Evolutionary conservation across 2,888 invertebrate species (phyloP).

Genomic region (Cheilosia soror): DNA sequence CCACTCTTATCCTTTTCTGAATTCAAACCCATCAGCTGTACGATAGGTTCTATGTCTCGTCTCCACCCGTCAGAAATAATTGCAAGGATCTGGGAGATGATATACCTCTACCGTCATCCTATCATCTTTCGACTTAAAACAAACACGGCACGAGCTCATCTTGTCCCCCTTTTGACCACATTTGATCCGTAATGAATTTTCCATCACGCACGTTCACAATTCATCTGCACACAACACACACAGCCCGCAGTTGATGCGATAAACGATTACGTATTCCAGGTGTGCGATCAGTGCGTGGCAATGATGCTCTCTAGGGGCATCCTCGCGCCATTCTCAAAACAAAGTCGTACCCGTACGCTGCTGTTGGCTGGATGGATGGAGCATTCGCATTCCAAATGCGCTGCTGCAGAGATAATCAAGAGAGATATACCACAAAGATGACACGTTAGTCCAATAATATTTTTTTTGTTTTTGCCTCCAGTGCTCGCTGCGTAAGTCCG

Average conservation of each 20-base stretch:
- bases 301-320: conserved; percentile 74
- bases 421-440: conserved; percentile 74
- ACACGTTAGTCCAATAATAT: conserved; percentile 73
- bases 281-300: conserved; percentile 73
- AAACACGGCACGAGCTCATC: conserved; percentile 63
- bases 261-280: conserved; percentile 71
- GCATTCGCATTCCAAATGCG: conserved; percentile 27
- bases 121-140: neutral
- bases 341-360: conserved; percentile 30
- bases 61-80: neutral
- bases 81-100: neutral
- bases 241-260: conserved; percentile 35
- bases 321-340: conserved; percentile 57
- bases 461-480: conserved; percentile 37
- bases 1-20: too few relatives aligned
- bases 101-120: neutral
- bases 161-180: conserved; percentile 9
- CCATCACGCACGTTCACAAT: conserved; percentile 62
- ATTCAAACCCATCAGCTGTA: too few relatives aligned
- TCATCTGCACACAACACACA: conserved; percentile 24
- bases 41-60: neutral
- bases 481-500: conserved; percentile 11
- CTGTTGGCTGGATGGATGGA: conserved; percentile 12
- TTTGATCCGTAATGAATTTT: conserved; percentile 57
- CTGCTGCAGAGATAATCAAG: conserved; percentile 62